A percentile compares a stretch with the other conserved stretches of the same genome.
These are phyloP conservation scores for Entomobrya proxima DNA, from an alignment of 2,888 invertebrate species.

Conservation along the genomic window DNA sequence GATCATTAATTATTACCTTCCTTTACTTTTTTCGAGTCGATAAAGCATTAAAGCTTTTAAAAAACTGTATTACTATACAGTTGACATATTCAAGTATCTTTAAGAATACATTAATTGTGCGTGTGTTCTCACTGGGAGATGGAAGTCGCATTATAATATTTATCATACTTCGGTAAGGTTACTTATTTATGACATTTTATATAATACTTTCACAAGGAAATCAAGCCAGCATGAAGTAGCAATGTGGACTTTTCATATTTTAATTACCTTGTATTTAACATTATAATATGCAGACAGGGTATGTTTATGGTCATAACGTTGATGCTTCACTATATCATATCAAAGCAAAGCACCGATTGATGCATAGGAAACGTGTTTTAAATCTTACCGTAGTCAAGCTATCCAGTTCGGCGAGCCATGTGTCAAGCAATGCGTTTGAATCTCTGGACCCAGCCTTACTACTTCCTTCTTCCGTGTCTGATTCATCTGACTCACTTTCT, in stretches of 20 bases:
- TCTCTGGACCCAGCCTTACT: constrained; percentile 68
- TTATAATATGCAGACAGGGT: too few relatives aligned
- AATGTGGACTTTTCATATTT: too few relatives aligned
- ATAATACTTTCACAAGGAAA: too few relatives aligned
- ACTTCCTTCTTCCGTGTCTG: constrained; percentile 71
- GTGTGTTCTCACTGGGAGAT: not conserved
- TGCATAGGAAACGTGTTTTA: not conserved
- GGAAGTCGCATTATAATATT: not conserved
- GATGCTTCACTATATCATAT: too few relatives aligned
- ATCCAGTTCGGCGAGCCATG: constrained; percentile 74
- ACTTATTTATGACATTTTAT: too few relatives aligned
- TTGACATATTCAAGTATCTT: not conserved
- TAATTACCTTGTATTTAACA: too few relatives aligned
- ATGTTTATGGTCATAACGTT: too few relatives aligned
- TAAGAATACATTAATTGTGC: constrained; percentile 5
- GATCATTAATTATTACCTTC: constrained; percentile 39
- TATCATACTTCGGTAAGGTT: not conserved
- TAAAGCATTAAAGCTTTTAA: constrained; percentile 14
- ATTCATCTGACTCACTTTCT: constrained; percentile 74
- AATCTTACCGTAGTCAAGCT: constrained; percentile 73
- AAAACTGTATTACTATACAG: constrained; percentile 9
- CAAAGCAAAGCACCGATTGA: not conserved
- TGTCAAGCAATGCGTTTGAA: constrained; percentile 73
- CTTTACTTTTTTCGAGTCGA: not conserved
- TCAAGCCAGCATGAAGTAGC: too few relatives aligned